phyloP scores from a whole-genome alignment of 2,113 vertebrate genomes.

The Copsychus sechellarum region DNA sequence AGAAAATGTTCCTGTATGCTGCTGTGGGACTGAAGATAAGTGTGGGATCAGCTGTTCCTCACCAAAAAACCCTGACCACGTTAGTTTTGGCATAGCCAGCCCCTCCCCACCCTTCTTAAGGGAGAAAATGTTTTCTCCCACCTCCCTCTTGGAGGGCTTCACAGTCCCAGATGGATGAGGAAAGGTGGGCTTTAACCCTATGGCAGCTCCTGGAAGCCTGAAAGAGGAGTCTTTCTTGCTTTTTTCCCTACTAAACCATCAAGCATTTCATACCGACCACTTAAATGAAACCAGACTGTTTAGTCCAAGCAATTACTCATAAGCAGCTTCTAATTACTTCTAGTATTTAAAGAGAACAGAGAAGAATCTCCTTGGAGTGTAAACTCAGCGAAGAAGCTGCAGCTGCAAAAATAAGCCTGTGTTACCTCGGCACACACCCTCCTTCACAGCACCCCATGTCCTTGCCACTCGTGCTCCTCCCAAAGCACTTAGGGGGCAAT shows the following conservation, averaged over 20 bases:
- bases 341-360: slow-evolving; percentile 46
- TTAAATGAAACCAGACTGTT: slow-evolving; percentile 53
- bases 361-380: neutral
- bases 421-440: neutral
- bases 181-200: neutral
- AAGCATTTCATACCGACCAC: neutral
- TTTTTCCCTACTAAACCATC: neutral
- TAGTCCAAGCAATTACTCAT: slow-evolving; percentile 27
- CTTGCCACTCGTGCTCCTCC: neutral
- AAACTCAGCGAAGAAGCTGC: neutral
- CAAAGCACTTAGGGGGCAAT: neutral
- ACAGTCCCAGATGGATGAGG: neutral
- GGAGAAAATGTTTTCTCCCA: neutral
- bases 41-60: neutral
- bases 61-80: fast-evolving
- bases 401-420: neutral
- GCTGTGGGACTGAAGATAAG: neutral
- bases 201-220: neutral
- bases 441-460: neutral
- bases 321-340: slow-evolving; percentile 33
- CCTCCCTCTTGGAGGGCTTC: neutral
- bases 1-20: neutral
- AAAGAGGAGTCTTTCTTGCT: neutral
- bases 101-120: neutral
- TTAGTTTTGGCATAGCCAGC: neutral